phyloP scores from a whole-genome alignment of 2,113 vertebrate genomes.

The Opisthocomus hoazin region DNA sequence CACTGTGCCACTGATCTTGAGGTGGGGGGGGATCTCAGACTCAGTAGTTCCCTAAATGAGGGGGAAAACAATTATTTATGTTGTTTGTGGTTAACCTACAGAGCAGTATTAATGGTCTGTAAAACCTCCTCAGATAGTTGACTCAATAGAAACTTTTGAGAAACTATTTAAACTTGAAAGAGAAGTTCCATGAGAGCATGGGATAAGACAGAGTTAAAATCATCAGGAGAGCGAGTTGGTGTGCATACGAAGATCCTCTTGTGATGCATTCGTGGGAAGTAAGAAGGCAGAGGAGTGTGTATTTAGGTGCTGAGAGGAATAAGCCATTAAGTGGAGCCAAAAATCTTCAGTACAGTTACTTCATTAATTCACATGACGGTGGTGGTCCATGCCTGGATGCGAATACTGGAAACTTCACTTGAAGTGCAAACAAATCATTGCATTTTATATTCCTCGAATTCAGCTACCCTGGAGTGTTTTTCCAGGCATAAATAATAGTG shows the following conservation, averaged over 20 bases:
- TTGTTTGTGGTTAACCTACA: conserved; percentile 16
- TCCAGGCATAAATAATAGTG: neutral
- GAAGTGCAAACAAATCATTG: neutral
- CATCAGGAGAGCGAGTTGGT: neutral
- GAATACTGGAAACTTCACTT: neutral
- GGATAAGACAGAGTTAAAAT: neutral
- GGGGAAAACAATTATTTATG: conserved; percentile 22
- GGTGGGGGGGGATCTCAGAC: neutral
- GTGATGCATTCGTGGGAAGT: neutral
- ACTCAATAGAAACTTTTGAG: neutral
- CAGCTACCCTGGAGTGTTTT: neutral
- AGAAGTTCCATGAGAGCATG: neutral
- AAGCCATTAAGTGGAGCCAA: neutral
- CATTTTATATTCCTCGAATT: neutral
- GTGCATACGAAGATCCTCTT: neutral
- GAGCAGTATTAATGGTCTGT: neutral
- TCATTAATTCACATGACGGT: neutral
- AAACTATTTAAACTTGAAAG: neutral
- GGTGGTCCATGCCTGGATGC: neutral
- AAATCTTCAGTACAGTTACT: neutral
- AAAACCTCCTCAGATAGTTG: neutral
- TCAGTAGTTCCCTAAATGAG: neutral
- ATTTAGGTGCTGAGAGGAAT: neutral
- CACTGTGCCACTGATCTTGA: neutral
- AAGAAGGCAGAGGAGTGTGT: neutral